These are phyloP conservation scores for Popillia japonica DNA, from an alignment of 1,140 invertebrate species.

Conservation along the genomic window DNA sequence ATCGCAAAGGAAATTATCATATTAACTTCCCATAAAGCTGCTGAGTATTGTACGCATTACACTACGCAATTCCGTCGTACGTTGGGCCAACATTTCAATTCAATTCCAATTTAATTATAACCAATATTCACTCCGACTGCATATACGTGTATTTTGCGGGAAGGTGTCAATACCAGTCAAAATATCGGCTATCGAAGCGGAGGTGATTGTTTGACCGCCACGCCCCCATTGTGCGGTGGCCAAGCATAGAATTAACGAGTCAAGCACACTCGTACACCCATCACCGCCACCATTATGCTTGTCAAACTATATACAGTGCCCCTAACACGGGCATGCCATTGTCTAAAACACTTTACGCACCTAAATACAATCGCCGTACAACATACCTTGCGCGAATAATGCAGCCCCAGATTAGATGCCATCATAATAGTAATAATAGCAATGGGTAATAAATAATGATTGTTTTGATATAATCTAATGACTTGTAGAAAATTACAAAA, in stretches of 20 bases:
- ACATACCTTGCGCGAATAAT: no score
- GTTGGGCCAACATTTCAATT: neutral
- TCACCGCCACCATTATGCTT: constrained; percentile 41
- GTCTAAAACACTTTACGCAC: constrained; percentile 24
- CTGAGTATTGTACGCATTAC: no score
- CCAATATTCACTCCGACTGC: constrained; percentile 9
- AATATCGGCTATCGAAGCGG: constrained; percentile 43
- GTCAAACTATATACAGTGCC: constrained; percentile 38
- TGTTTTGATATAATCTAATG: no score
- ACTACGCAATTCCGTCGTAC: neutral
- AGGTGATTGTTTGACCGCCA: constrained; percentile 46
- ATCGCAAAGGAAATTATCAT: no score
- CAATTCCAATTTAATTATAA: constrained; percentile 24
- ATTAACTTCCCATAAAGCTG: no score
- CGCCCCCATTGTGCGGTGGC: constrained; percentile 43
- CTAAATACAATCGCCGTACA: neutral
- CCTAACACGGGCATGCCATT: constrained; percentile 25
- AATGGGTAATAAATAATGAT: no score
- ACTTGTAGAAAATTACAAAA: no score
- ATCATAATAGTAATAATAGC: no score
- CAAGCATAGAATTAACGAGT: constrained; percentile 43
- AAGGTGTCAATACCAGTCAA: constrained; percentile 44
- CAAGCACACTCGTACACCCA: constrained; percentile 44
- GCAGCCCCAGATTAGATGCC: no score
- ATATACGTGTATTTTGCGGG: constrained; percentile 31